A percentile compares a stretch with the other conserved stretches of the same genome.
Conservation (phyloP, 2,797 vertebrate species). For the Thalassophryne amazonica region DNA sequence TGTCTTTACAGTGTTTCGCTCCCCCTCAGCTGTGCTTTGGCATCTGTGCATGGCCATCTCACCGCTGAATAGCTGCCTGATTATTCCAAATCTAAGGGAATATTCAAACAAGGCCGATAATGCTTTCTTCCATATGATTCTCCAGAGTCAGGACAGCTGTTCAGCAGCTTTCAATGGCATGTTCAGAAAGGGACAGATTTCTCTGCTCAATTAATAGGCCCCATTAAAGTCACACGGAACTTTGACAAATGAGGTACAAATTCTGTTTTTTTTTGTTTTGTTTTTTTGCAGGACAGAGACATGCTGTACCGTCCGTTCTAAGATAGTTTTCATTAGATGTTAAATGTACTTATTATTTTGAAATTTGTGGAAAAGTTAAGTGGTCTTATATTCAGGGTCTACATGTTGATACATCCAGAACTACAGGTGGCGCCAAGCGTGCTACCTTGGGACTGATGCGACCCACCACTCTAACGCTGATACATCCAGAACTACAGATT, state of each 20-base stretch:
- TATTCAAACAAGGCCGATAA: constrained; percentile 78
- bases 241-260: constrained; percentile 57
- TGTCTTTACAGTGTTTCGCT: constrained; percentile 51
- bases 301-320: no score
- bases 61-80: constrained; percentile 76
- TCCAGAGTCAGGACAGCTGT: constrained; percentile 76
- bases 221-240: constrained; percentile 62
- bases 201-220: constrained; percentile 71
- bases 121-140: constrained; percentile 77
- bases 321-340: no score
- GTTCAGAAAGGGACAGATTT: constrained; percentile 72
- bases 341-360: no score
- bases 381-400: no score
- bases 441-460: no score
- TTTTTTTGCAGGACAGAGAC: no score
- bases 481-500: no score
- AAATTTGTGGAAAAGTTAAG: no score
- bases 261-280: constrained; percentile 39
- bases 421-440: no score
- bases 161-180: constrained; percentile 64
- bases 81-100: constrained; percentile 78
- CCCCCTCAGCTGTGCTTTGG: constrained; percentile 75
- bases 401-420: no score
- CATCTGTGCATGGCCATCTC: constrained; percentile 75
- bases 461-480: no score